Evolutionary conservation across 2,113 vertebrate species (phyloP), one percentile per base, ranked within the genome.

Genomic region (Noctilio leporinus): DNA sequence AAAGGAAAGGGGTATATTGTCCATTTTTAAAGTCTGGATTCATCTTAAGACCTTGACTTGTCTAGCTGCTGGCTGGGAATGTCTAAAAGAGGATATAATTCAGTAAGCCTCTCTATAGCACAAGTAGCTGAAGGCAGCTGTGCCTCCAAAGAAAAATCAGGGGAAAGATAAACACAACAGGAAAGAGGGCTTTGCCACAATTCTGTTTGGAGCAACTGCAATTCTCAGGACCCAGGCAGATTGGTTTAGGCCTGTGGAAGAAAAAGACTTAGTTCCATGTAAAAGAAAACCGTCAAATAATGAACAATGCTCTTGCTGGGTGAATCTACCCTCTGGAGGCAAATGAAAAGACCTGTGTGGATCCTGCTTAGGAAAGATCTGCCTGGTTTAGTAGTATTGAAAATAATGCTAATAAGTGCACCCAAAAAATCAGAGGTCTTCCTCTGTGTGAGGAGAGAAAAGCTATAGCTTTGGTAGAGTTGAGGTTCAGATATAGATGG

Each of bases 101-200:
- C n/a, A 78, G 65, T 51, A 87, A 83, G 84, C 65, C 73, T 62
- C 92, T 92, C 59, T 73, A 28, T 20, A 86, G 86, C 69, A 78
- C 67, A 45, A 43, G 77, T 47, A 87, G 57, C 77, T 55, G 88
- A 73, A 35, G 43, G 73, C 45, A 84, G 38, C 69, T 89, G 57
- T 55, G 83, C 67, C 70, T 86, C 45, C 24, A 5, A 26, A 92
- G 88, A 77, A 90, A 91, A 86, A 67, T 45, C 24, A 59, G 65
- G 47, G 55, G 89, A 35, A 84, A 93, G 86, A 47, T 49, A 38
- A 59, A 59, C 73, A 43, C 62, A 92, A 93, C 94, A 94, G 93
- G 49, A 55, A 55, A 93, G 55, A 22, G 55, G 88, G 59, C 51
- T 69, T 0, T 85, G 85, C 6, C 85, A 64, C 59, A 47, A 62